Conservation (phyloP, 2,888 invertebrate genomes). For the Cantharis nigra region DNA sequence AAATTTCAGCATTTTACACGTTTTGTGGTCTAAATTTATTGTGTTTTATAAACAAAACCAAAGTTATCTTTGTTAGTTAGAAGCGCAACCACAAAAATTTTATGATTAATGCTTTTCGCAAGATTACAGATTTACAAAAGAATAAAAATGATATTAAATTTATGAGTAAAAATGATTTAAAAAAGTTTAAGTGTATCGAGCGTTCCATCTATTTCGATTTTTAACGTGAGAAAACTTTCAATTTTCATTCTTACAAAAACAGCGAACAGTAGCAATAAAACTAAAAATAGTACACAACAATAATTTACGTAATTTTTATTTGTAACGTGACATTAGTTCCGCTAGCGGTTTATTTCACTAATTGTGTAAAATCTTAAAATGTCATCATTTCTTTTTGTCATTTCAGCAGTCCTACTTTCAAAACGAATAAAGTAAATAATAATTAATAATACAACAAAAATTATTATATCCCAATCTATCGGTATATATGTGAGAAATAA, state of each 20-base stretch:
- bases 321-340: background rate
- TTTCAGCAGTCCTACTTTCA: background rate
- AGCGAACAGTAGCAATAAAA: background rate
- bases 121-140: background rate
- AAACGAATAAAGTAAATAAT: background rate
- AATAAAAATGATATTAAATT: background rate
- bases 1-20: background rate
- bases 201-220: background rate
- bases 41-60: background rate
- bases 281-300: background rate
- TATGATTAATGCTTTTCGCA: background rate
- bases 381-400: background rate
- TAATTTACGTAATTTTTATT: constrained; percentile 1
- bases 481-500: too few relatives aligned
- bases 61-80: background rate
- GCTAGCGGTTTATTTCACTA: constrained; percentile 1
- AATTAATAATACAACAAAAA: background rate
- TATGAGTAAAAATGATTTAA: background rate
- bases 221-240: background rate
- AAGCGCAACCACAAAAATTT: background rate
- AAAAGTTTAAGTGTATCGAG: background rate
- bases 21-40: background rate
- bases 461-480: background rate
- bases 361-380: background rate
- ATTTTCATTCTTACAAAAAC: background rate